Evolutionary conservation across 2,888 invertebrate genomes (phyloP).

Genomic region (Andrena chrysosceles): DNA sequence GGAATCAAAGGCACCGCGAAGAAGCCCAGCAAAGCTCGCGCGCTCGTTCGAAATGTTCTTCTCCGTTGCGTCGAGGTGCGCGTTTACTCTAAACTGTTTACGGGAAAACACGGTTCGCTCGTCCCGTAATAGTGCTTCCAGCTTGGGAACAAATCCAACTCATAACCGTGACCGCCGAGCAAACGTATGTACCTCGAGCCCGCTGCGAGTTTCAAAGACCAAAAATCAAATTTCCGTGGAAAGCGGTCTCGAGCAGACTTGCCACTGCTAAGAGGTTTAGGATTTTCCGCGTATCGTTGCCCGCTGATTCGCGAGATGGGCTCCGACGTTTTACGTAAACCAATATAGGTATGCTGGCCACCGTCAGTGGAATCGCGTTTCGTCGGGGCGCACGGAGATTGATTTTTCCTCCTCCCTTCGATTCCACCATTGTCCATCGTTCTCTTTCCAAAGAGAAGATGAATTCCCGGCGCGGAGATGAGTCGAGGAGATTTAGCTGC

Average conservation of each 20-base stretch:
- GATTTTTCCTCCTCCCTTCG: conserved; percentile 48
- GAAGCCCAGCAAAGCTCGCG: not conserved
- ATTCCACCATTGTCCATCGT: conserved; percentile 46
- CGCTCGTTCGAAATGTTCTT: not conserved
- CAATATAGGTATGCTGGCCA: conserved; percentile 14
- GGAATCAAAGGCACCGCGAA: not conserved
- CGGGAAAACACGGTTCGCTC: conserved; percentile 25
- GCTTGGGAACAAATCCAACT: conserved; percentile 15
- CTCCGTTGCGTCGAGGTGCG: not conserved
- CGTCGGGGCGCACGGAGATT: conserved; percentile 44
- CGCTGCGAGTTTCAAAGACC: not conserved
- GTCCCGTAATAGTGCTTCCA: conserved; percentile 4
- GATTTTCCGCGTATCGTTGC: conserved; percentile 19
- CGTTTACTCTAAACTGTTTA: conserved; percentile 39
- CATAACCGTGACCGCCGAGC: not conserved
- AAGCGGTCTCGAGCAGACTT: not conserved
- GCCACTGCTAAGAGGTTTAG: conserved; percentile 34
- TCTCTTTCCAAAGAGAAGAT: conserved; percentile 9
- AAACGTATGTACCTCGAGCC: not conserved
- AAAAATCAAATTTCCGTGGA: conserved; percentile 28
- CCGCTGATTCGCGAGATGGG: not conserved
- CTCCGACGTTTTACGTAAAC: conserved; percentile 38
- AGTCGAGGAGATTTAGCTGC: conserved; percentile 55
- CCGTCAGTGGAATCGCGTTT: conserved; percentile 25
- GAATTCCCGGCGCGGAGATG: conserved; percentile 38